A percentile compares a stretch with the other conserved stretches of the same genome.
These are phyloP conservation scores for Mongoloraphidia duomilia DNA, from an alignment of 2,888 invertebrate species.

Conservation along the genomic window DNA sequence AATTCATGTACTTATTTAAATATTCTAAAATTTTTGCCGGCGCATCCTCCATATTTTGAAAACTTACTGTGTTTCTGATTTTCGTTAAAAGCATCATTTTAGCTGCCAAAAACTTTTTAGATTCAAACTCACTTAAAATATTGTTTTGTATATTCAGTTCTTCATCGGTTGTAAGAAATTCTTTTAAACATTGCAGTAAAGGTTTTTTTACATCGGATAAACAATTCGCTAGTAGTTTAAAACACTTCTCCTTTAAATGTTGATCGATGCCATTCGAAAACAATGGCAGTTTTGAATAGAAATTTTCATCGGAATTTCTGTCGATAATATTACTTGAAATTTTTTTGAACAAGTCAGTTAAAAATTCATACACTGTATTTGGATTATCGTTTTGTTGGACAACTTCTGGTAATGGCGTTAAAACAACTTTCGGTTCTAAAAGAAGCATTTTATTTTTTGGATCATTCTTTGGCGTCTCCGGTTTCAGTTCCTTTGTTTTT, in stretches of 20 bases:
- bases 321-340: neutral
- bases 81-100: constrained; percentile 3
- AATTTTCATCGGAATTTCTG: neutral
- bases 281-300: neutral
- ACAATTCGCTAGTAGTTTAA: neutral
- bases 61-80: constrained; percentile 1
- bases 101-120: neutral
- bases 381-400: no score
- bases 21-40: neutral
- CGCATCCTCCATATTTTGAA: neutral
- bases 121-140: neutral
- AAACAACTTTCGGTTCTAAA: no score
- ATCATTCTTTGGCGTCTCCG: neutral
- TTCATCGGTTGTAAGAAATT: neutral
- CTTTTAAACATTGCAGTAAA: neutral
- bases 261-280: constrained; percentile 1
- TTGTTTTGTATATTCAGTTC: neutral
- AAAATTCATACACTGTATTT: neutral
- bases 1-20: neutral
- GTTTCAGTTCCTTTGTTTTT: neutral
- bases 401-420: no score
- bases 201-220: neutral
- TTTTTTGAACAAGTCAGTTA: neutral
- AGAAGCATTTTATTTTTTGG: neutral
- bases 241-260: neutral